Conservation (phyloP, 1,140 invertebrate genomes). For the Pseudomyrmex gracilis region DNA sequence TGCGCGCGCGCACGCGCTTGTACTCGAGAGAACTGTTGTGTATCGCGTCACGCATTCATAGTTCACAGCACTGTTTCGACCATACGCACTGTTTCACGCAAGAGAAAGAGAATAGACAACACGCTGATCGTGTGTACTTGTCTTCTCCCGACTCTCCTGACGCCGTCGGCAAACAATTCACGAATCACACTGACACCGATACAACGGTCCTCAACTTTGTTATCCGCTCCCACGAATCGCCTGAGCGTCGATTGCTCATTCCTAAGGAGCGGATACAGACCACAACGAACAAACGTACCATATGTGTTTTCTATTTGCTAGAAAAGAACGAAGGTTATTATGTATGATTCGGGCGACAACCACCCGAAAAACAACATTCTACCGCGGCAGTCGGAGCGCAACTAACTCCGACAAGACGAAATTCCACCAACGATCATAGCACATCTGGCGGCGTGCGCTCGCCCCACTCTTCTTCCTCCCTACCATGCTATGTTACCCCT, state of each 20-base stretch:
- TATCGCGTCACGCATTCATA: constrained; percentile 73
- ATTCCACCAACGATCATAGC: constrained; percentile 73
- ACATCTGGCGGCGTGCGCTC: constrained; percentile 71
- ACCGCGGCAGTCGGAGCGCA: constrained; percentile 70
- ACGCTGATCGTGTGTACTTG: background rate
- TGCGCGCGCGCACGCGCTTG: background rate
- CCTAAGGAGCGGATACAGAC: constrained; percentile 9
- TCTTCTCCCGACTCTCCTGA: background rate
- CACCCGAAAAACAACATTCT: constrained; percentile 58
- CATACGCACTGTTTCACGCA: constrained; percentile 31
- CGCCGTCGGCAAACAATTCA: constrained; percentile 28
- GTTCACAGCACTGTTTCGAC: constrained; percentile 55
- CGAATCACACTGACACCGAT: constrained; percentile 29
- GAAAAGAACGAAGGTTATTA: background rate
- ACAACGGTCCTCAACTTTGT: constrained; percentile 23
- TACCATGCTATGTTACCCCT: constrained; percentile 14
- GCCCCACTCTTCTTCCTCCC: constrained; percentile 40
- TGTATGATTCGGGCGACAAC: background rate
- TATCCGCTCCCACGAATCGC: constrained; percentile 12
- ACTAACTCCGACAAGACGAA: constrained; percentile 68
- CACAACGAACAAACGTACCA: background rate
- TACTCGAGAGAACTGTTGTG: constrained; percentile 39
- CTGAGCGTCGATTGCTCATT: constrained; percentile 59
- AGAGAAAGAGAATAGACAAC: background rate
- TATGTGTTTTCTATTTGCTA: too few species aligned